Conservation (phyloP, 30 jellyfish, hydroid and myxozoan species). For the Mastigias papua region DNA sequence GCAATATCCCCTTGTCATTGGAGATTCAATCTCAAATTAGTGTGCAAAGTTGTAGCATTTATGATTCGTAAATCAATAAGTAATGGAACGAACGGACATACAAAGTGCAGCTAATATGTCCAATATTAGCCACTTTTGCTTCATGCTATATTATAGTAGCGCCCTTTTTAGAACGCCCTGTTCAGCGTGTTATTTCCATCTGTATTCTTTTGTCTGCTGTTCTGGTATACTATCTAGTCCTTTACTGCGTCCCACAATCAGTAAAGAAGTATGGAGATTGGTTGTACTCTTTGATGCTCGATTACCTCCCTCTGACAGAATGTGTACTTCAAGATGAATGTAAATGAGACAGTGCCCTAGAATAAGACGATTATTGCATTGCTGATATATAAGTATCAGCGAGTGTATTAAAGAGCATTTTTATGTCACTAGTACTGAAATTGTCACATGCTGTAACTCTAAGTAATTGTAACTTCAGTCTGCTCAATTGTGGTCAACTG, state of each 20-base stretch:
- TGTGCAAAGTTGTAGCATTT: no score
- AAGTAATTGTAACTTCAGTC: no score
- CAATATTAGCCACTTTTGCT: slow-evolving; percentile 21
- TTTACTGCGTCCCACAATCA: not conserved
- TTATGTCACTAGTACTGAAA: no score
- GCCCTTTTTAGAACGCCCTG: slow-evolving; percentile 54
- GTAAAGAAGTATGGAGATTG: not conserved
- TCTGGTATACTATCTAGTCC: slow-evolving; percentile 11
- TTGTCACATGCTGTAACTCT: no score
- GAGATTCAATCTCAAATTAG: no score
- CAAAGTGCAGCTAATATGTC: no score
- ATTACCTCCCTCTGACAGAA: not conserved
- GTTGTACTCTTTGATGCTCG: not conserved
- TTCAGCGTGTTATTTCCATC: not conserved
- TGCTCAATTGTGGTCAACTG: no score
- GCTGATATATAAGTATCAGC: no score
- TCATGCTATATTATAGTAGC: slow-evolving; percentile 26
- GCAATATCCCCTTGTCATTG: no score
- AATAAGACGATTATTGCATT: not conserved
- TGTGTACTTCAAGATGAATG: not conserved
- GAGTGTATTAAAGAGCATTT: no score
- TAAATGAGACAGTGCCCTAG: not conserved
- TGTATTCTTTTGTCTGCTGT: slow-evolving; percentile 16
- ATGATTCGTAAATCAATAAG: no score
- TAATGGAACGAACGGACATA: no score